Evolutionary conservation across 1,140 invertebrate species (phyloP), one percentile per base, ranked within the genome.

Genomic region (Zaprionus gabonicus): DNA sequence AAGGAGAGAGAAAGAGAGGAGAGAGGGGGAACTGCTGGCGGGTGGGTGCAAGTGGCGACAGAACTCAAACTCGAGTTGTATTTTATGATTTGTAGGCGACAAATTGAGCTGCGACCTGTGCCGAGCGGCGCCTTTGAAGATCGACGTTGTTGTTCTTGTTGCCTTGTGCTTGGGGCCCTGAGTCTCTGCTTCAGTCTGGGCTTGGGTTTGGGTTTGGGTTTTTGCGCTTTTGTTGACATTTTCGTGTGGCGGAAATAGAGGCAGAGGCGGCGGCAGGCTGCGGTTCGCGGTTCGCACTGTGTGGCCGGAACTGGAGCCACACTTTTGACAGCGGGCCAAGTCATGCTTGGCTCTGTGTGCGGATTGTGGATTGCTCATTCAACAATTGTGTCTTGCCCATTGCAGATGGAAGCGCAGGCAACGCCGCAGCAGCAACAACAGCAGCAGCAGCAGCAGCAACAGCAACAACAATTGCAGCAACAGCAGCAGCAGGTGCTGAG

Each of bases 331-430:
- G 71, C 67, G 70, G 65, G 66, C 70, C 69, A 17, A 46, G 80
- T 72, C 46, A 66, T 73, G 27, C 65, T 20, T 20, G 20, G 15
- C 28, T 31, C 6, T 31, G 28, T 31, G 28, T 31, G 28, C 9
- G 28, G 28, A 34, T 10, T 34, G 31, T 34, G 31, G 31, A 36
- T 28, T 56, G 55, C 56, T 68, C 76, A 83, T 76, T 92, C 82
- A 92, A 80, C 84, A 76, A 73, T 81, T 81, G 71, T 77, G 75
- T 59, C 67, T 82, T 83, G 78, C 53, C 64, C 80, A 78, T 92
- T 92, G 88, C 88, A 92, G 91, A 92, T 92, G 91, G 91, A 92
- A 91, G 66, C 81, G 69, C 91, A 91, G 81, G 46, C 83, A 56
- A 73, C 81, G 71, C 76, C 78, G 60, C 91, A 92, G 71, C 90